Evolutionary conservation across 2,888 invertebrate species (phyloP).

Genomic region (Lepetodrilus schrolli): DNA sequence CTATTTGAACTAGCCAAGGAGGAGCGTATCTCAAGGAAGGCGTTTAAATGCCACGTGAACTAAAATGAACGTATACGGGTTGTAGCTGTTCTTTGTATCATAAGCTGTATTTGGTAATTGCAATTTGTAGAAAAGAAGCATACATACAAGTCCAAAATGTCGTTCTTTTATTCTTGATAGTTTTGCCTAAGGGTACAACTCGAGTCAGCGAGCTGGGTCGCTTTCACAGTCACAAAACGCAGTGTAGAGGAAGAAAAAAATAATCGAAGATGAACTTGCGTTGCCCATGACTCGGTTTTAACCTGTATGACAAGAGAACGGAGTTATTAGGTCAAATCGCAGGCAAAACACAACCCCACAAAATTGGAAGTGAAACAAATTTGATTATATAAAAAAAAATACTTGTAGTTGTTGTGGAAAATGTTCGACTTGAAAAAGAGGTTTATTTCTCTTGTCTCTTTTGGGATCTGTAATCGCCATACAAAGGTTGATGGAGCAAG

Average conservation of each 20-base stretch:
- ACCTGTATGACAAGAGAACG: background rate
- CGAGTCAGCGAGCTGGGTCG: background rate
- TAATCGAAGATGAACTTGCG: background rate
- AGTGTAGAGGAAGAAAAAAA: conserved; percentile 15
- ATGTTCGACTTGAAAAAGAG: background rate
- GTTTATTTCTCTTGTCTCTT: background rate
- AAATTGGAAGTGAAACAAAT: conserved; percentile 13
- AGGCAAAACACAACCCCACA: conserved; percentile 8
- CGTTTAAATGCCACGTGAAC: background rate
- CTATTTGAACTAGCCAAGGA: background rate
- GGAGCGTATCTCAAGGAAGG: background rate
- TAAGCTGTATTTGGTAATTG: conserved; percentile 7
- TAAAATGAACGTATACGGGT: conserved; percentile 12
- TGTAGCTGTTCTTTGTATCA: conserved; percentile 2
- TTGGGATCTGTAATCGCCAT: conserved; percentile 6
- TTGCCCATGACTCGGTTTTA: background rate
- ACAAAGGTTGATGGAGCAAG: background rate
- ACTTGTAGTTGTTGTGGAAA: background rate
- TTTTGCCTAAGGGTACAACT: background rate
- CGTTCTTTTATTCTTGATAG: background rate
- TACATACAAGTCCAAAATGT: background rate
- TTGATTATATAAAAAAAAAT: conserved; percentile 16
- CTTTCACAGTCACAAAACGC: conserved; percentile 3
- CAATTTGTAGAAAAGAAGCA: conserved; percentile 22
- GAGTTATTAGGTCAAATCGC: conserved; percentile 21